These are phyloP conservation scores for Myotis vivesi DNA, from an alignment of 2,797 vertebrate genomes.

Conservation along the genomic window DNA sequence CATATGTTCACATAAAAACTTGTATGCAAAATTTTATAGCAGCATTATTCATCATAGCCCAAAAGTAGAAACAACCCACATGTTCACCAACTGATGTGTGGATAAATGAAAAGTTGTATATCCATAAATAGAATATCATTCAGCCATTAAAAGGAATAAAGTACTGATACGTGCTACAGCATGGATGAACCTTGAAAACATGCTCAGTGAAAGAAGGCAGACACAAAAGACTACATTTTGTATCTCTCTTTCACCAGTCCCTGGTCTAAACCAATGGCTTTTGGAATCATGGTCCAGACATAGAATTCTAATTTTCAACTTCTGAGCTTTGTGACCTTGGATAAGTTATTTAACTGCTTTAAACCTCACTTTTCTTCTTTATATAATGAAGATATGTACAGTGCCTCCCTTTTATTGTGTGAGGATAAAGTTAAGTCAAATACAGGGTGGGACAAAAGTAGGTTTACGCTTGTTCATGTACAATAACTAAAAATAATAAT, in stretches of 20 bases:
- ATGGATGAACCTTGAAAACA: constrained; percentile 7
- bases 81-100: neutral
- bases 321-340: constrained; percentile 27
- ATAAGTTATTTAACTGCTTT: constrained; percentile 55
- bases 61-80: neutral
- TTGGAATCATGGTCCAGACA: constrained; percentile 23
- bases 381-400: neutral
- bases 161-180: neutral
- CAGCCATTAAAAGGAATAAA: constrained; percentile 26
- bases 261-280: constrained; percentile 16
- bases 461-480: neutral
- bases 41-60: neutral
- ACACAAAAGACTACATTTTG: neutral
- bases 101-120: neutral
- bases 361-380: constrained; percentile 46
- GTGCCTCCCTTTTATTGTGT: constrained; percentile 28
- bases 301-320: constrained; percentile 51
- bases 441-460: neutral
- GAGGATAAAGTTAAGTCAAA: constrained; percentile 56
- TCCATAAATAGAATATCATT: constrained; percentile 1
- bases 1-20: constrained; percentile 44
- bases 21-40: constrained; percentile 23
- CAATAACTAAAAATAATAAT: neutral
- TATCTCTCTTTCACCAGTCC: neutral
- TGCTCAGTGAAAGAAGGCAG: constrained; percentile 11